These are phyloP conservation scores for Sebastes steindachneri DNA, from an alignment of 2,797 vertebrate species.

Conservation along the genomic window DNA sequence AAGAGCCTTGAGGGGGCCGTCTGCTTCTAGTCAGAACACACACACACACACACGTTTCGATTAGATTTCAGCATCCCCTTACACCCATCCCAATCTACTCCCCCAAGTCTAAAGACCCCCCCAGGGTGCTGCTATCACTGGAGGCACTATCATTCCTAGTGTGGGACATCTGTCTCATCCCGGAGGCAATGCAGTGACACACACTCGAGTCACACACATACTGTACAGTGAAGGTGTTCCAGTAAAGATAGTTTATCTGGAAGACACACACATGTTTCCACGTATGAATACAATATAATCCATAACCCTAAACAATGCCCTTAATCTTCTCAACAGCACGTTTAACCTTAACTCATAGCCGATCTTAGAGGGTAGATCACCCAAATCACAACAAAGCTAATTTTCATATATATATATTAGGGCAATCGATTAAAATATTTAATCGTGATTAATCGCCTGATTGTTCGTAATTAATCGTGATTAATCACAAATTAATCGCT, in stretches of 20 bases:
- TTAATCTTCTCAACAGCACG: not conserved
- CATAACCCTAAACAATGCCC: not conserved
- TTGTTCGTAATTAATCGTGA: too few relatives aligned
- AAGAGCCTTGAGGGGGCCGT: slow-evolving; percentile 69
- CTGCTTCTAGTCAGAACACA: slow-evolving; percentile 75
- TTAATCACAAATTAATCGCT: too few relatives aligned
- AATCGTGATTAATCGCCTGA: too few relatives aligned
- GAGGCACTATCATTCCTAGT: slow-evolving; percentile 73
- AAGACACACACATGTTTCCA: slow-evolving; percentile 13
- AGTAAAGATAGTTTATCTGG: slow-evolving; percentile 41
- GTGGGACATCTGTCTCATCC: slow-evolving; percentile 80
- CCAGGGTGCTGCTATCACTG: slow-evolving; percentile 72
- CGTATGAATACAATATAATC: not conserved
- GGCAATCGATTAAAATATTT: too few relatives aligned
- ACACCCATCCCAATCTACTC: slow-evolving; percentile 37
- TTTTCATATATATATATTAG: not conserved
- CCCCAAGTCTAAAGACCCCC: slow-evolving; percentile 57
- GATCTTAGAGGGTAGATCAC: not conserved
- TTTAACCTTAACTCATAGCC: not conserved
- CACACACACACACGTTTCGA: slow-evolving; percentile 45
- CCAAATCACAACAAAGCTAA: not conserved
- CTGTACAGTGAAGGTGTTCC: slow-evolving; percentile 42
- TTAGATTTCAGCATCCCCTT: slow-evolving; percentile 47
- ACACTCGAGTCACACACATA: slow-evolving; percentile 26
- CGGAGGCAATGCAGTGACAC: slow-evolving; percentile 55